phyloP scores from a whole-genome alignment of 2,888 invertebrate genomes.

The Steinernema hermaphroditum region DNA sequence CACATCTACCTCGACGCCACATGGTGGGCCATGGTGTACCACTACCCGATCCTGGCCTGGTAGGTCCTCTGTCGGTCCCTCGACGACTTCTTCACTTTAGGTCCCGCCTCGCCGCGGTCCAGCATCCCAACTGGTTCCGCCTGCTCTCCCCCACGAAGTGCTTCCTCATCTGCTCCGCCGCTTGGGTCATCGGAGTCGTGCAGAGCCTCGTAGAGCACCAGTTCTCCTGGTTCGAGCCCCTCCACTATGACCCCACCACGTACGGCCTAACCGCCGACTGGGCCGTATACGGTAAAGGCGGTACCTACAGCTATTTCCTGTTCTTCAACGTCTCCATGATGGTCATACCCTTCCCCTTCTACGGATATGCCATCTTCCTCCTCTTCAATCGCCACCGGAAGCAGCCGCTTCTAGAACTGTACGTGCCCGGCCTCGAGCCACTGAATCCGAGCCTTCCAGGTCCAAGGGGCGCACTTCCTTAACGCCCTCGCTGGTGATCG shows the following conservation, averaged over 20 bases:
- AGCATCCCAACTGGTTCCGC: slow-evolving; percentile 57
- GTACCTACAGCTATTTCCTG: slow-evolving; percentile 54
- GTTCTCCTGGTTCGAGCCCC: slow-evolving; percentile 54
- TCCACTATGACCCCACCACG: slow-evolving; percentile 50
- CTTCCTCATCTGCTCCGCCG: slow-evolving; percentile 49
- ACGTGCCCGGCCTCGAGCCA: no score
- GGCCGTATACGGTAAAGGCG: slow-evolving; percentile 38
- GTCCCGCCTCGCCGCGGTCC: slow-evolving; percentile 51
- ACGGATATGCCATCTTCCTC: slow-evolving; percentile 36
- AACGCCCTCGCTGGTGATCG: slow-evolving; percentile 30
- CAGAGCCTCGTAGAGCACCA: slow-evolving; percentile 57
- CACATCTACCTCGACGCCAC: slow-evolving; percentile 58
- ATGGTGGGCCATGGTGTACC: slow-evolving; percentile 49
- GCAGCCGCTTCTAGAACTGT: slow-evolving; percentile 21
- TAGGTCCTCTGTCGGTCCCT: slow-evolving; percentile 24
- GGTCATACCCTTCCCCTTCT: slow-evolving; percentile 56
- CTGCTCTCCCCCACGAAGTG: slow-evolving; percentile 42
- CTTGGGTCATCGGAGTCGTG: slow-evolving; percentile 54
- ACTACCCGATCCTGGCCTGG: slow-evolving; percentile 58
- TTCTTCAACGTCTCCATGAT: slow-evolving; percentile 53
- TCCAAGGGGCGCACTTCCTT: neutral
- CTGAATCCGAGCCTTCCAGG: no score
- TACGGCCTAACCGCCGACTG: slow-evolving; percentile 56
- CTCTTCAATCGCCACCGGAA: slow-evolving; percentile 24
- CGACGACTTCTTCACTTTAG: no score